phyloP scores from a whole-genome alignment of 1,140 invertebrate genomes.

The Prorops nasuta region DNA sequence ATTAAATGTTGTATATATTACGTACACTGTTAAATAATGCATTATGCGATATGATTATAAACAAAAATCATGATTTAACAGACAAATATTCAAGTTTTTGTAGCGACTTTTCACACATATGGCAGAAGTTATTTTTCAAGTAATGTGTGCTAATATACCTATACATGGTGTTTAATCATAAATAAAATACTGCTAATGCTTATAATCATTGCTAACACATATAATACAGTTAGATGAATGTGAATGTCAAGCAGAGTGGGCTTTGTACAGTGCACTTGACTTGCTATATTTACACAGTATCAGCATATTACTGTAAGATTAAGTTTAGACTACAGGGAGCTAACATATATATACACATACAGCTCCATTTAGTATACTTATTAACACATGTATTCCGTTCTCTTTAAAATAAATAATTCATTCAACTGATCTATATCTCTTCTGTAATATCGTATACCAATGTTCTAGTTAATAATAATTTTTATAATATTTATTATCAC shows the following conservation, averaged over 20 bases:
- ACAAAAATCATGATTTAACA: too few species aligned
- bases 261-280: conserved; percentile 28
- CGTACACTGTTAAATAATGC: conserved; percentile 29
- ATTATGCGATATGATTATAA: too few species aligned
- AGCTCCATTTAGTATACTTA: conserved; percentile 24
- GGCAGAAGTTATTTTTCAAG: conserved; percentile 8
- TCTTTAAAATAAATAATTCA: conserved; percentile 30
- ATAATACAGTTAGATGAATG: conserved; percentile 10
- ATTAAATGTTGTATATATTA: conserved; percentile 33
- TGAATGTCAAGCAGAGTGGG: conserved; percentile 15
- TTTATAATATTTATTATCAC: too few species aligned
- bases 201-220: conserved; percentile 20
- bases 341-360: conserved; percentile 13
- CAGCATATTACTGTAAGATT: conserved; percentile 15
- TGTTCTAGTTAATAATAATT: too few species aligned
- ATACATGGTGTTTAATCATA: conserved; percentile 18
- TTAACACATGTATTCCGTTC: conserved; percentile 30
- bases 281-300: conserved; percentile 21
- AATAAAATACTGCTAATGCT: neutral
- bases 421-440: conserved; percentile 9
- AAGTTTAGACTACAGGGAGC: conserved; percentile 18
- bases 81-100: too few species aligned
- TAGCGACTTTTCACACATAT: conserved; percentile 14
- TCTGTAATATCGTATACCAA: too few species aligned
- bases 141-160: conserved; percentile 15